Evolutionary conservation across 2,888 invertebrate species (phyloP), one percentile per base, ranked within the genome.

Genomic region (Erebia aethiops): DNA sequence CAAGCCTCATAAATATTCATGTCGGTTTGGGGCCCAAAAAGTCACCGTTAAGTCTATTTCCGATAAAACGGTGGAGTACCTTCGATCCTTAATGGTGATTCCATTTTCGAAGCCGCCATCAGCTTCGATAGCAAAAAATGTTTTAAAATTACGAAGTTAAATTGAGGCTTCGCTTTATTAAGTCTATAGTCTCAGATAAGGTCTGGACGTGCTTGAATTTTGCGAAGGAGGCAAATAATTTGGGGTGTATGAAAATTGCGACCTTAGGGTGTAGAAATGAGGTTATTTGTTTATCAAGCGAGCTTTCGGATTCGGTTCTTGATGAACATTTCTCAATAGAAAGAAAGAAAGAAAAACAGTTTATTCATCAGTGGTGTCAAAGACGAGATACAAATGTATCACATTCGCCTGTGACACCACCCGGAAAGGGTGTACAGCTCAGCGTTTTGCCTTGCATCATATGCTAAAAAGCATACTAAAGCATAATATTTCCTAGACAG

Each of bases 1-100:
- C 83, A 79, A 77, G 79, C 74, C 84, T 92, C 89, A 92, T 92
- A 89, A 92, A 92, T 92, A 92, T 92, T 91, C 92, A 92, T 89
- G 86, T 85, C 84, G 87, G 86, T 86, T 89, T 86, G 83, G 85
- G 85, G 83, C 87, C 84, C 84, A 49, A 81, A 85, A 90, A 91
- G 89, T 88, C 90, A 88, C 84, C 83, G 84, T 85, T 90, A 91
- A 92, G 92, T 87, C 88, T 84, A 86, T 91, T 91, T 87, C 87
- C 90, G 87, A 90, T 91, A 91, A 89, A 87, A 85, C 82, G 82
- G 75, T 79, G 80, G 80, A 82, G 84, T 80, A 81, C 80, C 81
- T 79, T 76, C 78, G 80, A 82, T 82, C 82, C 85, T 83, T 87
- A 86, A 87, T 86, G 84, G 83, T 80, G 82, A 84, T 82, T 84